Evolutionary conservation across 2,888 invertebrate genomes (phyloP).

Genomic region (Nemurella pictetii): DNA sequence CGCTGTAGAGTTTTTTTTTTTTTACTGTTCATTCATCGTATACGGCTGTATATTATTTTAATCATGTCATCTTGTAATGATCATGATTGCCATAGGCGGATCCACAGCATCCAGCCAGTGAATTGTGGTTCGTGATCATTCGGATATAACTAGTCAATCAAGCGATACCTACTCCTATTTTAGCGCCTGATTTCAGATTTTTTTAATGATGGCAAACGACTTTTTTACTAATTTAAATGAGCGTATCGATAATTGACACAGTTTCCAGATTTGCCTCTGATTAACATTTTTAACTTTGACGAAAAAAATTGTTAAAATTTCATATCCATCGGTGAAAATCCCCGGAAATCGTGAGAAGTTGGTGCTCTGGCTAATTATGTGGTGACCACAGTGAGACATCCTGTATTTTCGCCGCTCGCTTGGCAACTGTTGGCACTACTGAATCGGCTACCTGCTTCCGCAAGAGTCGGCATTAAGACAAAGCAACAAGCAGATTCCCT

Average conservation of each 20-base stretch:
- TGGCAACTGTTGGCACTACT: neutral
- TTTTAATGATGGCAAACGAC: neutral
- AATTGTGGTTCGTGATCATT: neutral
- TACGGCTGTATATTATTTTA: neutral
- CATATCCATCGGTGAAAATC: too few relatives aligned
- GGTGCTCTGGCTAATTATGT: too few relatives aligned
- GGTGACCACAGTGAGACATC: neutral
- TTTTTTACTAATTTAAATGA: neutral
- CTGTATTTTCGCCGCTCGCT: neutral
- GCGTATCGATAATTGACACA: neutral
- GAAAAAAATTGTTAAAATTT: neutral
- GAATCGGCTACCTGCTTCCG: too few relatives aligned
- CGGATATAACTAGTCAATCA: neutral
- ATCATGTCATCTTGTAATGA: constrained; percentile 11
- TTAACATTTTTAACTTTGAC: neutral
- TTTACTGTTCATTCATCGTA: neutral
- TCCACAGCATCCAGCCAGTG: neutral
- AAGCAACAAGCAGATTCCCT: neutral
- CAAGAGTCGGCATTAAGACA: too few relatives aligned
- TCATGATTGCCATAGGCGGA: neutral
- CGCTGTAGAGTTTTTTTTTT: neutral
- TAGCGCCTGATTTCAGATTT: neutral
- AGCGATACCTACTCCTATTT: neutral
- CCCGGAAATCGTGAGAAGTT: too few relatives aligned
- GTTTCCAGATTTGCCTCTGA: neutral